Evolutionary conservation across 2,797 vertebrate species (phyloP), one percentile per base, ranked within the genome.

Genomic region (Tapera naevia): DNA sequence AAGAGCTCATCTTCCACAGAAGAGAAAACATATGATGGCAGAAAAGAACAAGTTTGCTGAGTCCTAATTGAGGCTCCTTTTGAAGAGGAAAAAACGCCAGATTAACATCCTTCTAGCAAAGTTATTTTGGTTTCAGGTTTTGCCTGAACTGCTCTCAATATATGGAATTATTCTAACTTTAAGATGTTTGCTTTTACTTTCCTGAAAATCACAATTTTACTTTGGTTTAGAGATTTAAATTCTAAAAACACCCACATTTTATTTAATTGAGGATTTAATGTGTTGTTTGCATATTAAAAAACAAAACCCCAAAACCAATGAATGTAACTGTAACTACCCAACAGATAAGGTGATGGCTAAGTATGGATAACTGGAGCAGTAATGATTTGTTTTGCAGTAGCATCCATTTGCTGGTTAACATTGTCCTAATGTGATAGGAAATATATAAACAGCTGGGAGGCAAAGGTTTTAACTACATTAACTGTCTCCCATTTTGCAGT

Each of bases 71-170:
- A 11, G 18, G 13, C 16, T 80, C 11, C 9, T 45, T 13, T 57
- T n/a, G 11, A 57, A 19, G 14, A 83, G 48, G 28, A 83, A 53
- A 89, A 57, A 54, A 12, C n/a, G 48, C 10, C 17, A 48, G 39
- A 35, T 6, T 67, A 35, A 60, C 13, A 41, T 15, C 54, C 30
- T 60, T 54, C 58, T 30, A 67, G 32, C 13, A 72, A 82, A 66
- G 62, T 25, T 80, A 54, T 50, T 82, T 83, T 72, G 30, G 13
- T 72, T n/a, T 91, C n/a, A 80, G 51, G 24, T 91, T 76, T 89
- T 72, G 10, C 35, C 73, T 27, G 33, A 32, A 43, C 21, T 71
- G 21, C 53, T 82, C 67, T 39, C 27, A 74, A 57, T 37, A 50
- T 46, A n/a, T 22, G 14, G 21, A 83, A 30, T 46, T 60, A 41